These are phyloP conservation scores for Tridacna gigas DNA, from an alignment of 2,888 invertebrate genomes.

Conservation along the genomic window DNA sequence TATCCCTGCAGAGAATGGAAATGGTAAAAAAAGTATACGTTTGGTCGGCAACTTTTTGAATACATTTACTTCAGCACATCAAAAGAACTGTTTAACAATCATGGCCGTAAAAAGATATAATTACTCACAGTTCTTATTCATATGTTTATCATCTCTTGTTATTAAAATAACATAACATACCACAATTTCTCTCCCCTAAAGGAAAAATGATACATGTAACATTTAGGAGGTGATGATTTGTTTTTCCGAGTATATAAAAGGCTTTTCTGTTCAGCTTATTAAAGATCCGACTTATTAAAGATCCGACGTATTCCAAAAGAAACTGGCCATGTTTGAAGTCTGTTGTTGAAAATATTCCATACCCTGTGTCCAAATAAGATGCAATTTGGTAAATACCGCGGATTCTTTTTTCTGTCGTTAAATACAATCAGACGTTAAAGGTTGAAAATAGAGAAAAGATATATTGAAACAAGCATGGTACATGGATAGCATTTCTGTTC, in stretches of 20 bases:
- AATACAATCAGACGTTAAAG: too few relatives aligned
- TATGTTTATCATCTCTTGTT: too few relatives aligned
- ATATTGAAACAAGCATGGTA: too few relatives aligned
- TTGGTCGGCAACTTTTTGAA: too few relatives aligned
- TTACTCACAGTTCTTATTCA: background rate
- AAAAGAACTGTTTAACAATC: too few relatives aligned
- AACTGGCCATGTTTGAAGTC: constrained; percentile 14
- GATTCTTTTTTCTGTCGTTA: too few relatives aligned
- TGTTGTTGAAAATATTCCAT: constrained; percentile 21
- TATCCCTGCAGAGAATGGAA: too few relatives aligned
- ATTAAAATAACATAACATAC: background rate
- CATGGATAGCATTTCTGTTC: too few relatives aligned
- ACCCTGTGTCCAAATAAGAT: constrained; percentile 1
- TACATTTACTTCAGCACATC: too few relatives aligned
- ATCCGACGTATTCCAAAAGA: constrained; percentile 18
- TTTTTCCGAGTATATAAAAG: background rate
- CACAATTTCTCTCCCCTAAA: background rate
- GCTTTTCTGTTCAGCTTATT: background rate
- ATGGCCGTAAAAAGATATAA: background rate
- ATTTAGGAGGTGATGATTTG: background rate
- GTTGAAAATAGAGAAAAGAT: too few relatives aligned
- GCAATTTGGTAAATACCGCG: too few relatives aligned
- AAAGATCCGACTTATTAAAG: background rate
- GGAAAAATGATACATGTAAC: constrained; percentile 3
- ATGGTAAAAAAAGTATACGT: too few relatives aligned